Evolutionary conservation across 2,113 vertebrate genomes (phyloP).

Genomic region (Gallinago undulata): DNA sequence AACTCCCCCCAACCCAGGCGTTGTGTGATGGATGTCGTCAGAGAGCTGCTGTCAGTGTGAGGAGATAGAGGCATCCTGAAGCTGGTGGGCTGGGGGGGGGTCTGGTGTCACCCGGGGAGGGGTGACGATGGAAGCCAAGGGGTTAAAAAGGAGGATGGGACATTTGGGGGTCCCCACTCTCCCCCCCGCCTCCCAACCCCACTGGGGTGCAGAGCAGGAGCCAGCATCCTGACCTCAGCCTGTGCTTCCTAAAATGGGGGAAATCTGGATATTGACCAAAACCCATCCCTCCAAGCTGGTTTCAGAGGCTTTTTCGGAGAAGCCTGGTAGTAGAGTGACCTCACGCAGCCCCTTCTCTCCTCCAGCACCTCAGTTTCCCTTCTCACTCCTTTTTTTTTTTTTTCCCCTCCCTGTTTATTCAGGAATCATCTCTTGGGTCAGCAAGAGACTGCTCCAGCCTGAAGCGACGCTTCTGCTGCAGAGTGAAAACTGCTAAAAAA

Average conservation of each 20-base stretch:
- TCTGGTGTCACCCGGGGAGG: background rate
- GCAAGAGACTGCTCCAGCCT: background rate
- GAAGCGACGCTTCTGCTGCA: background rate
- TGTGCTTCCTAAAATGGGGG: background rate
- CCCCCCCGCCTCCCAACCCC: fast-evolving
- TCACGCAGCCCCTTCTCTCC: background rate
- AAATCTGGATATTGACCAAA: background rate
- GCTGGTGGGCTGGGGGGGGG: background rate
- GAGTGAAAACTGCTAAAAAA: background rate
- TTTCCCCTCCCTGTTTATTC: fast-evolving
- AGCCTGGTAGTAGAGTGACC: background rate
- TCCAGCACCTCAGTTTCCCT: background rate
- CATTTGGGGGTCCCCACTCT: background rate
- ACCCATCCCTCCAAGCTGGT: background rate
- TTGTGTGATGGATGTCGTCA: fast-evolving
- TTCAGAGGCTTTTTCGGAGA: background rate
- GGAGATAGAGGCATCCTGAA: background rate
- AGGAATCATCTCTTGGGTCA: background rate
- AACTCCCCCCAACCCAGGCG: background rate
- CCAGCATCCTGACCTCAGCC: background rate
- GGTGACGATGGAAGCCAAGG: background rate
- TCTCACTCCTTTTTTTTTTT: background rate
- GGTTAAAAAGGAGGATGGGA: background rate
- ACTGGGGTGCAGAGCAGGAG: background rate
- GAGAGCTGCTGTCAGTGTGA: fast-evolving